Percentiles rank a stretch among this genome's conserved stretches.
Evolutionary conservation across 1,140 invertebrate genomes (phyloP).

Genomic region (Vanessa tameamea): DNA sequence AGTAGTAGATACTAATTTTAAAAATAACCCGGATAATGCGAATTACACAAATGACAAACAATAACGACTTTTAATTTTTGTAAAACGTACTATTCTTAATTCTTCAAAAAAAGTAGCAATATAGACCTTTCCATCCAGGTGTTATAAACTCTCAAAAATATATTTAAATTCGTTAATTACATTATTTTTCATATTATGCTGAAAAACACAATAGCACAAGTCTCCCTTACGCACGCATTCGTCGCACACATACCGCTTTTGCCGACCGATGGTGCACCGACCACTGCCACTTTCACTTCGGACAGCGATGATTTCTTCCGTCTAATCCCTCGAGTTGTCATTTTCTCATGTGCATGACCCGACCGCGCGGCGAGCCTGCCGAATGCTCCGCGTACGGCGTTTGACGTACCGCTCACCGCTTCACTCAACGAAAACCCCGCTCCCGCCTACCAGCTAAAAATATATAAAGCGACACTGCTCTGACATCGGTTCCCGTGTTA

Average conservation of each 20-base stretch:
- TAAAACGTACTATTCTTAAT: slow-evolving; percentile 1
- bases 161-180: too few relatives aligned
- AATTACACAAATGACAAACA: too few relatives aligned
- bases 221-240: slow-evolving; percentile 8
- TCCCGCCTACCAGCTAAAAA: slow-evolving; percentile 65
- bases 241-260: slow-evolving; percentile 88
- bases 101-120: background rate
- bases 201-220: slow-evolving; percentile 14
- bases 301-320: slow-evolving; percentile 93
- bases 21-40: too few relatives aligned
- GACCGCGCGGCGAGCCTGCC: slow-evolving; percentile 45
- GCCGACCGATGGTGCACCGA: slow-evolving; percentile 92
- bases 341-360: slow-evolving; percentile 61
- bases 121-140: background rate
- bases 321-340: slow-evolving; percentile 87
- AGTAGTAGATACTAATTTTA: too few relatives aligned
- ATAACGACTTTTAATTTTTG: too few relatives aligned
- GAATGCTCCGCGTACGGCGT: slow-evolving; percentile 47
- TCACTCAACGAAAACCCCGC: slow-evolving; percentile 51
- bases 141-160: too few relatives aligned
- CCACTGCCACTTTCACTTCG: slow-evolving; percentile 93
- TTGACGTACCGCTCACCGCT: slow-evolving; percentile 36
- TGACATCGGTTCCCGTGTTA: slow-evolving; percentile 71
- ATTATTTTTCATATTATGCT: too few relatives aligned
- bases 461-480: slow-evolving; percentile 69